phyloP scores from a whole-genome alignment of 2,888 invertebrate genomes.

The Conistra vaccinii region DNA sequence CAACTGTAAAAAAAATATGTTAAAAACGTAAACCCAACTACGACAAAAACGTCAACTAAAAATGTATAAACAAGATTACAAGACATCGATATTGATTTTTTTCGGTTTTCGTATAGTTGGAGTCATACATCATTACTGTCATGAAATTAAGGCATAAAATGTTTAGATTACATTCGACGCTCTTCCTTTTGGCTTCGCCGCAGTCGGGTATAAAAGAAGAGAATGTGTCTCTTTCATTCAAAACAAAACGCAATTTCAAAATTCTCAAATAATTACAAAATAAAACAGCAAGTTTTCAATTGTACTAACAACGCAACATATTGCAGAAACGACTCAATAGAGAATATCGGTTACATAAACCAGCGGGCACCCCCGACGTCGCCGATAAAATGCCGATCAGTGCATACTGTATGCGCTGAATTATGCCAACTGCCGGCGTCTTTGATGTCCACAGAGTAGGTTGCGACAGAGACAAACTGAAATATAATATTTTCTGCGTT shows the following conservation, averaged over 20 bases:
- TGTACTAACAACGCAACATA: conserved; percentile 60
- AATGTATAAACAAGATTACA: neutral
- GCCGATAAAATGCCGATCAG: conserved; percentile 81
- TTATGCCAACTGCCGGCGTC: conserved; percentile 76
- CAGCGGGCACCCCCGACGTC: conserved; percentile 69
- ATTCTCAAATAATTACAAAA: conserved; percentile 53
- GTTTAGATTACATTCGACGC: neutral
- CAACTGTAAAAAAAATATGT: neutral
- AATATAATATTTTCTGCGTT: neutral
- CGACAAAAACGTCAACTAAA: neutral
- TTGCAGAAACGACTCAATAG: conserved; percentile 63
- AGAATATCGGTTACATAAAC: conserved; percentile 65
- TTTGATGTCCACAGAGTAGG: conserved; percentile 76
- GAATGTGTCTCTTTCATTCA: neutral
- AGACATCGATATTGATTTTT: neutral
- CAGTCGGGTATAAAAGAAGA: neutral
- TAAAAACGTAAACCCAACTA: neutral
- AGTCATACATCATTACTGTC: neutral
- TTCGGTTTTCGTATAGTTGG: neutral
- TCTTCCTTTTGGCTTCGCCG: neutral
- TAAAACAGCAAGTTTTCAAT: conserved; percentile 32
- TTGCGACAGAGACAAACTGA: neutral
- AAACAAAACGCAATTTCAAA: conserved; percentile 28
- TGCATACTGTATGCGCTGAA: conserved; percentile 82
- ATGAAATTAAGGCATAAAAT: neutral